Evolutionary conservation across 2,888 invertebrate species (phyloP), one percentile per base, ranked within the genome.

Genomic region (Chalcis sispes): DNA sequence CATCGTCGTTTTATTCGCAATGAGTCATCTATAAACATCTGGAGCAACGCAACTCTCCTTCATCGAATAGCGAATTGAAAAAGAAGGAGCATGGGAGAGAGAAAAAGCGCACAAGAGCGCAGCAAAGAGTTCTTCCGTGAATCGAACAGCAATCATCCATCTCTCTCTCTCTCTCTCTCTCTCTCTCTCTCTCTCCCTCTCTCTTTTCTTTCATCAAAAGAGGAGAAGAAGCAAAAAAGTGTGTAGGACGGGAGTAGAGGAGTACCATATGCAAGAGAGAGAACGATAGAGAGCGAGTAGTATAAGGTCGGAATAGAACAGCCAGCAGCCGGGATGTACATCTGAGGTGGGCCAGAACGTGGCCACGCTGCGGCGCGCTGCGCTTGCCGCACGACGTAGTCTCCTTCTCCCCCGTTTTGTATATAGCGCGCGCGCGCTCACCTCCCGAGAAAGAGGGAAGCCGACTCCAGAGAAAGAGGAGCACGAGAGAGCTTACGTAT

Each of bases 321-420:
- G 59, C 54, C 42, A 59, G 5, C 4, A 40, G 70, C 48, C 65
- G 59, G 62, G 62, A n/a, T n/a, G n/a, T 82, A 81, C 81, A 83
- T 87, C 86, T 87, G 87, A 87, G 88, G 88, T 87, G 84, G 86
- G 83, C 86, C 86, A 86, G 85, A 73, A 29, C 86, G 87, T 86
- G 88, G 87, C 87, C 86, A 83, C 82, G n/a, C n/a, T n/a, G n/a
- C n/a, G n/a, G n/a, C n/a, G n/a, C 87, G 88, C 82, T 87, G 87
- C 87, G 80, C 83, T 79, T 72, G 76, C 76, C 86, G 86, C 87
- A 86, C 25, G 61, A 29, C 20, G 58, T 32, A n/a, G 1, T n/a
- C 58, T 58, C 32, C 36, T 58, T 58, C 32, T n/a, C n/a, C n/a
- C n/a, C n/a, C n/a, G n/a, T n/a, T n/a, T n/a, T n/a, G n/a, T n/a